Percentiles rank a stretch among this genome's conserved stretches.
These are phyloP conservation scores for Brachyalestes nurse DNA, from an alignment of 2,797 vertebrate genomes.

Conservation along the genomic window DNA sequence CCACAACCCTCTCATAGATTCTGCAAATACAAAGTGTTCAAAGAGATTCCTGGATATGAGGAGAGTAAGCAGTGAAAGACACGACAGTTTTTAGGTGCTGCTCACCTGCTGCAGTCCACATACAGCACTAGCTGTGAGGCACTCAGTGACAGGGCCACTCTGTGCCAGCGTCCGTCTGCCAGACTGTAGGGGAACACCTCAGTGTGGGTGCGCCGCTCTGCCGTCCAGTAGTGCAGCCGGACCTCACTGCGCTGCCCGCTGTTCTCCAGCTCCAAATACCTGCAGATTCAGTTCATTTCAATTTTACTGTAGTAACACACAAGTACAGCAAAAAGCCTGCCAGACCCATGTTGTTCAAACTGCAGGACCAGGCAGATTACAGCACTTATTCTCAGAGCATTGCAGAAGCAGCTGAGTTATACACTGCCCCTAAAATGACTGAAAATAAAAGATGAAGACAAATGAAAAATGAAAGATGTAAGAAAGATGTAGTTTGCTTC, in stretches of 20 bases:
- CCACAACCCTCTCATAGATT: constrained; percentile 87
- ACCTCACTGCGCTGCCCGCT: constrained; percentile 87
- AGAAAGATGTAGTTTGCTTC: background rate
- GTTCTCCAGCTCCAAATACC: constrained; percentile 86
- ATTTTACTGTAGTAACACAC: background rate
- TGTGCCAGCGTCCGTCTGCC: constrained; percentile 88
- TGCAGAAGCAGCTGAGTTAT: background rate
- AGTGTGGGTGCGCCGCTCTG: constrained; percentile 78
- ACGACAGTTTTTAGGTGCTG: background rate
- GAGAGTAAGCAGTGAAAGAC: background rate
- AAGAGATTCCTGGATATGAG: background rate
- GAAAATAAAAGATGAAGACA: too few relatives aligned
- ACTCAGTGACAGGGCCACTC: constrained; percentile 84
- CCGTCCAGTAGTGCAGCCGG: constrained; percentile 83
- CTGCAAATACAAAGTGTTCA: constrained; percentile 61
- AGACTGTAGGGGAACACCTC: constrained; percentile 88
- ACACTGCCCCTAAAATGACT: background rate
- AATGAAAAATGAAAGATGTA: too few relatives aligned
- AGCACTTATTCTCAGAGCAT: background rate
- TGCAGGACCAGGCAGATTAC: background rate
- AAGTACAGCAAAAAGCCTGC: background rate
- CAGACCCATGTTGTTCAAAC: background rate
- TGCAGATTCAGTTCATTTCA: constrained; percentile 14
- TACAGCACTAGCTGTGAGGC: constrained; percentile 85
- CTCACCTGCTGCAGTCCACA: constrained; percentile 88